phyloP scores from a whole-genome alignment of 2,113 vertebrate species.

The Corythaeola cristata region DNA sequence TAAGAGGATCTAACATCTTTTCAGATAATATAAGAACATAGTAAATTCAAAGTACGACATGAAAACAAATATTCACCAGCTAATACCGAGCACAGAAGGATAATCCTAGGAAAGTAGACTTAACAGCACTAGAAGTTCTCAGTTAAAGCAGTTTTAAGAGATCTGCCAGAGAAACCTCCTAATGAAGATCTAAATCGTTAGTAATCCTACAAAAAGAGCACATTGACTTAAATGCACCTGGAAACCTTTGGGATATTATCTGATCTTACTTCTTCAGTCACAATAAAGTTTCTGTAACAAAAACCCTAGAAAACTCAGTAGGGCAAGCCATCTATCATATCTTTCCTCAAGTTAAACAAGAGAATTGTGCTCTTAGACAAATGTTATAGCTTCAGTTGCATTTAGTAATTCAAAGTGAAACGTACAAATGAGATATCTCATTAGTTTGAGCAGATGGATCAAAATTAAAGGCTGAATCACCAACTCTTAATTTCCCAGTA shows the following conservation, averaged over 20 bases:
- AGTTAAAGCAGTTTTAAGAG: background rate
- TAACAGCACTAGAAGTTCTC: background rate
- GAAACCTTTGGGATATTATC: slow-evolving; percentile 32
- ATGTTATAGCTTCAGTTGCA: slow-evolving; percentile 75
- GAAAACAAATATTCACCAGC: background rate
- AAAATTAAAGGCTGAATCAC: slow-evolving; percentile 87
- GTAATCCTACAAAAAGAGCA: background rate
- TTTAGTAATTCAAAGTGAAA: slow-evolving; percentile 79
- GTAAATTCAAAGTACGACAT: background rate
- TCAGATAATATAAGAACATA: background rate
- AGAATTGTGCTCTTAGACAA: slow-evolving; percentile 64
- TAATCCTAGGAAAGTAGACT: background rate
- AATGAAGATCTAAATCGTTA: background rate
- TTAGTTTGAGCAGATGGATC: slow-evolving; percentile 90
- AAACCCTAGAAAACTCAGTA: background rate
- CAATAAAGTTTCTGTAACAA: slow-evolving; percentile 12
- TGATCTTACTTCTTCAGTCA: slow-evolving; percentile 38
- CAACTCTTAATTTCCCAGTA: slow-evolving; percentile 86
- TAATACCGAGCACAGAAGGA: background rate
- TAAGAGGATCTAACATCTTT: background rate
- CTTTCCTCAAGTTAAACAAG: slow-evolving; percentile 66
- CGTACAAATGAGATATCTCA: slow-evolving; percentile 78
- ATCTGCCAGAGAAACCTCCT: background rate
- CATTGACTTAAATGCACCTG: background rate
- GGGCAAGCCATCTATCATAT: slow-evolving; percentile 68